Base-by-base conservation (phyloP, 1,140 invertebrate genomes). In the Tribolium castaneum region DNA sequence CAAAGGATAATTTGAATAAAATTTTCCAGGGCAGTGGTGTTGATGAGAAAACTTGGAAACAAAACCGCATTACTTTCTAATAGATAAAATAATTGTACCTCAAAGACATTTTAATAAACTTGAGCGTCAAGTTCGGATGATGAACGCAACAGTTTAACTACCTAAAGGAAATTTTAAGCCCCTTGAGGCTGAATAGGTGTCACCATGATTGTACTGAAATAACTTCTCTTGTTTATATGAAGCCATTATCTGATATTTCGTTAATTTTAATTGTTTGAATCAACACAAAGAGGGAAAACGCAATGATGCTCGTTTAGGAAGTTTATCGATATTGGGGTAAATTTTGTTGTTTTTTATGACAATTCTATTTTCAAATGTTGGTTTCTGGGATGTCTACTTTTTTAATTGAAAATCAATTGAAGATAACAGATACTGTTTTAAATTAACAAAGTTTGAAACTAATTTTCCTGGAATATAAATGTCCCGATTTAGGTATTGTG, bases 81-180 rank as follows among this genome's bases (percentile, higher is more conserved):
- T 66, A 66, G 59, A 66, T 30, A 66, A 66, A 66, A 66, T 66
- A 66, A 66, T 66, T 66, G 59, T 14, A 30, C 59, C 59, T 39
- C 59, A 66, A 66, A 66, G 59, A 66, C 59, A 66, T 66, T 59
- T 66, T 66, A 66, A 66, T 66, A 66, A 66, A 62, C 56, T 62
- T 62, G 56, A 30, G 56, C 56, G 6, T 13, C 13, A 30, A 62
- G 22, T 62, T 62, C 10, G 56, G 25, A 30, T 30, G 56, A 34
- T 34, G 56, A 35, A 66, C 9, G 59, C 30, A 66, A 66, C 59
- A 66, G 59, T 66, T 35, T 66, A 66, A 66, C 6, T 35, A 66
- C 25, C 30, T 66, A 35, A 35, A 66, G 59, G 30, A 35, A 66
- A 66, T 66, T 66, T 66, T 66, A 66, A 66, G 59, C 10, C 12